phyloP scores from a whole-genome alignment of 2,113 vertebrate genomes.

The Lepus europaeus region DNA sequence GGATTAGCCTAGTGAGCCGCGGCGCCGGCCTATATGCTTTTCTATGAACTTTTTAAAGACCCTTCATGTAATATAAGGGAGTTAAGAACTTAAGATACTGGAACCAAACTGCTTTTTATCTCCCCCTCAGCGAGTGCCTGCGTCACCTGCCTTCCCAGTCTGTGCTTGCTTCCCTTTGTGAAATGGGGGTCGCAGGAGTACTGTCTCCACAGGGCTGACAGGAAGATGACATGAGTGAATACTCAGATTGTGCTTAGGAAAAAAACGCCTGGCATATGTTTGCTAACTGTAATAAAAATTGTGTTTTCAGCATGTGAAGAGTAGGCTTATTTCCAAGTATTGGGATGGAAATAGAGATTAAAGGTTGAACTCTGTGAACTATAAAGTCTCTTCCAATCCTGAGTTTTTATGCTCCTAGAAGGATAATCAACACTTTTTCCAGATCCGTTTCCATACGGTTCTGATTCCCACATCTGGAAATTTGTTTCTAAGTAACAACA shows the following conservation, averaged over 20 bases:
- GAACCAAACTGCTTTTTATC: background rate
- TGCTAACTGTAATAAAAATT: background rate
- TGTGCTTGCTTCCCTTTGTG: background rate
- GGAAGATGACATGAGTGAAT: background rate
- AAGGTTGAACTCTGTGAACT: constrained; percentile 35
- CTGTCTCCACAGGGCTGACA: background rate
- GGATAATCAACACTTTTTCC: background rate
- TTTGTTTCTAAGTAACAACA: background rate
- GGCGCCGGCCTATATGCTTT: no score
- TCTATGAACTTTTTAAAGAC: no score
- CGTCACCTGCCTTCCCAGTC: background rate
- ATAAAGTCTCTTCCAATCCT: background rate
- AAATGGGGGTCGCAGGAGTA: background rate
- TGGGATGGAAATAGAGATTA: constrained; percentile 30
- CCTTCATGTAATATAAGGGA: background rate
- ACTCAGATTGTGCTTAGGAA: background rate
- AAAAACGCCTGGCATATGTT: background rate
- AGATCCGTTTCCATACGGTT: background rate
- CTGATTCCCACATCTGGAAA: constrained; percentile 35
- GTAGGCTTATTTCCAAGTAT: background rate
- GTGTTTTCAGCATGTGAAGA: background rate
- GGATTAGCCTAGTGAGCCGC: no score
- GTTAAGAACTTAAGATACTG: background rate
- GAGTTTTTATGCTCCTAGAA: background rate
- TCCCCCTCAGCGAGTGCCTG: background rate